A percentile compares a stretch with the other conserved stretches of the same genome.
Evolutionary conservation across 2,888 invertebrate genomes (phyloP).

Genomic region (Euphydryas editha): DNA sequence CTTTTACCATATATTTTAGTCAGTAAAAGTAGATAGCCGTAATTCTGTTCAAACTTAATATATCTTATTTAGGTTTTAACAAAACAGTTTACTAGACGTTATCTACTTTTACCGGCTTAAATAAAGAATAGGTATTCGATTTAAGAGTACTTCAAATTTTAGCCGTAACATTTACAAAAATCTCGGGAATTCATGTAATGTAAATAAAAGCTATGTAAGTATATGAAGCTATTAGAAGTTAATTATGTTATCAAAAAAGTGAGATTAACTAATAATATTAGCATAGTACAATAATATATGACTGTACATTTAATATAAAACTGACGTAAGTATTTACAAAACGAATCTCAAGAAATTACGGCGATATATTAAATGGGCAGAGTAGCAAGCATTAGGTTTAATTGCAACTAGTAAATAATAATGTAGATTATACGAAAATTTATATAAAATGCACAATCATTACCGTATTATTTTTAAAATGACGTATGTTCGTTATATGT

Average conservation of each 20-base stretch:
- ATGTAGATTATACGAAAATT: constrained; percentile 60
- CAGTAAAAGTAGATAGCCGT: background rate
- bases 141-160: constrained; percentile 44
- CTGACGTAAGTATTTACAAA: constrained; percentile 25
- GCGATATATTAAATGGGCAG: constrained; percentile 65
- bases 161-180: constrained; percentile 38
- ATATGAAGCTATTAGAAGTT: constrained; percentile 71
- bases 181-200: constrained; percentile 52
- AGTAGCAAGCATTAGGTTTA: constrained; percentile 58
- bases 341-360: constrained; percentile 61
- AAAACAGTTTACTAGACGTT: background rate
- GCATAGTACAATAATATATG: constrained; percentile 60
- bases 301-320: constrained; percentile 66
- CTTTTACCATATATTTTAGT: background rate
- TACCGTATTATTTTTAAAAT: constrained; percentile 46
- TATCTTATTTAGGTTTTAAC: background rate
- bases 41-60: background rate
- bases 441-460: constrained; percentile 70
- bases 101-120: background rate
- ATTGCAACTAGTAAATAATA: constrained; percentile 63
- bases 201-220: constrained; percentile 76
- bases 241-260: constrained; percentile 79
- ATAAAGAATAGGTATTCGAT: background rate
- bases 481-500: constrained; percentile 18
- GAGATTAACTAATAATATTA: constrained; percentile 79